Conservation (phyloP, 2,888 invertebrate species). For the Onchidella celtica region DNA sequence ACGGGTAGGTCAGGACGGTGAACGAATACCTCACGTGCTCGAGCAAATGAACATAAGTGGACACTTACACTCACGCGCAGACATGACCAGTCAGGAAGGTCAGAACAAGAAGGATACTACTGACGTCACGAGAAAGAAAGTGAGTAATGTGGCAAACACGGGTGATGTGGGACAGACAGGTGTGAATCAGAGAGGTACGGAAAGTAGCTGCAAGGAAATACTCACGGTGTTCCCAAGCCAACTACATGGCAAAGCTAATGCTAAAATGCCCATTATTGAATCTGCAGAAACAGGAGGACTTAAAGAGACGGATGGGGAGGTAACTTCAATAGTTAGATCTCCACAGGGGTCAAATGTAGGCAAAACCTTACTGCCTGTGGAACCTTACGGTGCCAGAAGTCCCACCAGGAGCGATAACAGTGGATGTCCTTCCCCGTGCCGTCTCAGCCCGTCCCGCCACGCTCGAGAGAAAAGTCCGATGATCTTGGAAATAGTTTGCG, state of each 20-base stretch:
- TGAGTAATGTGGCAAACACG: neutral
- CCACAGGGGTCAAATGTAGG: neutral
- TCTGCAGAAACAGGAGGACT: no score
- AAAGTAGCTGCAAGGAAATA: no score
- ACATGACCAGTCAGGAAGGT: no score
- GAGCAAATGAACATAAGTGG: neutral
- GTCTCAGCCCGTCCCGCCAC: neutral
- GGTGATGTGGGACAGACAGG: no score
- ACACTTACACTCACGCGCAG: neutral
- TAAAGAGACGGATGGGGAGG: no score
- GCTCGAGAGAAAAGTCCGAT: conserved; percentile 27
- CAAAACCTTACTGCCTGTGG: neutral
- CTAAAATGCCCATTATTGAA: no score
- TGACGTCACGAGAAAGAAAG: neutral
- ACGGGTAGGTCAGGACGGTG: neutral
- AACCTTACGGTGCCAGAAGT: neutral
- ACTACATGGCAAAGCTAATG: no score
- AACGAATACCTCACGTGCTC: neutral
- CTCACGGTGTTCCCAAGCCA: no score
- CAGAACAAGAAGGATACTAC: neutral
- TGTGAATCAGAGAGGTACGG: no score
- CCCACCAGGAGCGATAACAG: neutral
- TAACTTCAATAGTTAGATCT: no score
- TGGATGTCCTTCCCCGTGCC: neutral
- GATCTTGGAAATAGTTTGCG: conserved; percentile 38